These are phyloP conservation scores for Unio pictorum DNA, from an alignment of 2,888 invertebrate genomes.

Conservation along the genomic window DNA sequence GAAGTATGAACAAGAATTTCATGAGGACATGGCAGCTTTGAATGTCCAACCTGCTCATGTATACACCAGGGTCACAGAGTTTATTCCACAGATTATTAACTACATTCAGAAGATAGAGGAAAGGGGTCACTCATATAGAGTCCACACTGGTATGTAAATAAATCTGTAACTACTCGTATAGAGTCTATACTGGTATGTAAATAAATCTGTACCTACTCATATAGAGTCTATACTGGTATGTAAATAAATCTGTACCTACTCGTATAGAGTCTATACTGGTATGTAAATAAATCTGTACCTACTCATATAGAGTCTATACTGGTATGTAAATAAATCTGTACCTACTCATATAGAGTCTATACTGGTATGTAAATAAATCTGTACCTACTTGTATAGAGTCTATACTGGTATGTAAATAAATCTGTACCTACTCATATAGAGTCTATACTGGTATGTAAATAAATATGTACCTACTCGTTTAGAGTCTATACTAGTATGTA, in stretches of 20 bases:
- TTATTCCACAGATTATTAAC: constrained; percentile 83
- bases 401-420: too few relatives aligned
- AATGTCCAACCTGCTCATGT: constrained; percentile 82
- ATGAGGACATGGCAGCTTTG: constrained; percentile 82
- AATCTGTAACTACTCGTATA: constrained; percentile 76
- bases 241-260: constrained; percentile 63
- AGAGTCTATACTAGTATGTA: too few relatives aligned
- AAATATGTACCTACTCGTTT: too few relatives aligned
- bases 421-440: too few relatives aligned
- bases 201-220: constrained; percentile 74
- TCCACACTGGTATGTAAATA: constrained; percentile 75
- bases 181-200: constrained; percentile 76
- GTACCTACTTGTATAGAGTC: too few relatives aligned
- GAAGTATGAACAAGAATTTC: constrained; percentile 86
- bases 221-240: constrained; percentile 78
- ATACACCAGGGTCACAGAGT: constrained; percentile 84
- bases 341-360: too few relatives aligned
- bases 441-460: too few relatives aligned
- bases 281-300: constrained; percentile 13
- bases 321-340: constrained; percentile 67
- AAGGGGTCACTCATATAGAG: constrained; percentile 80
- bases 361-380: too few relatives aligned
- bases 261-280: constrained; percentile 81
- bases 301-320: constrained; percentile 81
- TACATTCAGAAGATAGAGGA: constrained; percentile 82